These are phyloP conservation scores for Typhlichthys eigenmanni DNA, from an alignment of 2,797 vertebrate species.

Conservation along the genomic window DNA sequence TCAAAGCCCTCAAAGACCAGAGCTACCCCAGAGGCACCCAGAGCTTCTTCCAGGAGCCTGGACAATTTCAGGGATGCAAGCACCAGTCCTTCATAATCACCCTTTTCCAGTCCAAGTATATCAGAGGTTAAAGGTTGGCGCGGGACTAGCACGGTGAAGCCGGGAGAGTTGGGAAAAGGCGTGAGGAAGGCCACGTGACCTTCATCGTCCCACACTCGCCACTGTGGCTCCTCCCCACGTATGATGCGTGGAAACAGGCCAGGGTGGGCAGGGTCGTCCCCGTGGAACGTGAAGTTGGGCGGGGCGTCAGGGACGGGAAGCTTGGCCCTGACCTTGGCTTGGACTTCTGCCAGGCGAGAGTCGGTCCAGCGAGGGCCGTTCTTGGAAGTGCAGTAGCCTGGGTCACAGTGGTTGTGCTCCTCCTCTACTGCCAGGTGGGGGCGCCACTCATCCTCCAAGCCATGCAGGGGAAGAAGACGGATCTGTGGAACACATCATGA, in stretches of 20 bases:
- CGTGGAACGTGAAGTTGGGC: constrained; percentile 60
- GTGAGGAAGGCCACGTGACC: constrained; percentile 78
- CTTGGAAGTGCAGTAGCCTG: constrained; percentile 77
- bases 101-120: constrained; percentile 69
- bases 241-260: constrained; percentile 76
- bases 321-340: constrained; percentile 56
- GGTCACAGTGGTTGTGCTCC: constrained; percentile 66
- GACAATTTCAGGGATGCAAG: constrained; percentile 64
- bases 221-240: constrained; percentile 78
- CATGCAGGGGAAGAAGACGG: constrained; percentile 73
- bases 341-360: constrained; percentile 55
- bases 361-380: constrained; percentile 71
- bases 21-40: constrained; percentile 65
- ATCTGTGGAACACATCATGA: constrained; percentile 41
- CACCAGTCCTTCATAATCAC: constrained; percentile 64
- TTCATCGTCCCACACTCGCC: constrained; percentile 80
- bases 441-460: constrained; percentile 69
- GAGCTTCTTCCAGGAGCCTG: constrained; percentile 56
- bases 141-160: constrained; percentile 76
- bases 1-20: constrained; percentile 81
- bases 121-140: constrained; percentile 76
- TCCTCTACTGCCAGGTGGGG: constrained; percentile 72
- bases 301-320: constrained; percentile 54
- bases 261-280: constrained; percentile 55
- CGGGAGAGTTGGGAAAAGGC: constrained; percentile 78